Conservation (phyloP, 2,797 vertebrate species). For the Malurus splendens region DNA sequence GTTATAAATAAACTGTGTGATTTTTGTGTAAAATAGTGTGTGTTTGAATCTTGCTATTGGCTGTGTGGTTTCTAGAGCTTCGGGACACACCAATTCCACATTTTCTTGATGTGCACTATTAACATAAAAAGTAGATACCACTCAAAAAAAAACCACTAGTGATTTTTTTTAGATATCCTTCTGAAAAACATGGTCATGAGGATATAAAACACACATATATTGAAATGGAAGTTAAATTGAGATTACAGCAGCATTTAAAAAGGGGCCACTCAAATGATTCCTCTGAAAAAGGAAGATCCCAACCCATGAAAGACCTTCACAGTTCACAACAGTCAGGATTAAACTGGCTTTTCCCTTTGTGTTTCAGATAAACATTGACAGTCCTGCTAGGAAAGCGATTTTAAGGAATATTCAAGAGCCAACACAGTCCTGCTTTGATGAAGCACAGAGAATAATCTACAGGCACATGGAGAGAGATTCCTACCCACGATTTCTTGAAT, state of each 20-base stretch:
- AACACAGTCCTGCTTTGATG: constrained; percentile 79
- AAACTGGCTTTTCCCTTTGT: not conserved
- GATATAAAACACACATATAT: not conserved
- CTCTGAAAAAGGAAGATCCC: not conserved
- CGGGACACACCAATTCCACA: not conserved
- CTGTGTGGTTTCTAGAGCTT: not conserved
- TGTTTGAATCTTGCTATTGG: not conserved
- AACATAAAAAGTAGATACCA: not conserved
- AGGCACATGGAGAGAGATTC: constrained; percentile 86
- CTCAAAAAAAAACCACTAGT: not conserved
- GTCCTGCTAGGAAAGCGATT: constrained; percentile 77
- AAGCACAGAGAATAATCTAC: constrained; percentile 84
- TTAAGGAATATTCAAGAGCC: constrained; percentile 77
- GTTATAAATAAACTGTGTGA: not conserved
- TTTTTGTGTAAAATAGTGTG: not conserved
- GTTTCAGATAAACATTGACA: constrained; percentile 88
- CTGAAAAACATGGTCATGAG: not conserved
- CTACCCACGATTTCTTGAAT: constrained; percentile 82
- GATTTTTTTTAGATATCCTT: too few relatives aligned
- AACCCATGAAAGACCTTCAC: not conserved
- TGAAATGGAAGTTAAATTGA: not conserved
- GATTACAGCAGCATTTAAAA: not conserved
- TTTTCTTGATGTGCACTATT: not conserved
- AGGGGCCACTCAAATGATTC: not conserved
- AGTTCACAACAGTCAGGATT: not conserved